Evolutionary conservation across 2,113 vertebrate species (phyloP).

Genomic region (Agelaius tricolor): DNA sequence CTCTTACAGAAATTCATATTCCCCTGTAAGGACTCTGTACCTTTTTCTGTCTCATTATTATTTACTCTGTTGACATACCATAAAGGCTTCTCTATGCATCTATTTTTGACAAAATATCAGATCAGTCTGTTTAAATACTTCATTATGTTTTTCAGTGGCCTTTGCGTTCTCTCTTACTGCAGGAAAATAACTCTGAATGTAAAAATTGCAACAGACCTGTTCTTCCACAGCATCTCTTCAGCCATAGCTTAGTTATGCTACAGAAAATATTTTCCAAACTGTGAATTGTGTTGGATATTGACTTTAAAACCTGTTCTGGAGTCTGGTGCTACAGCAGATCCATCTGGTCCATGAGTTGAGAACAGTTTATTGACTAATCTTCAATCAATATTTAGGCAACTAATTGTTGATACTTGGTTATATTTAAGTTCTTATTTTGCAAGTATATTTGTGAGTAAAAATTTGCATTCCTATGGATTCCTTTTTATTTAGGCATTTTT

Average conservation of each 20-base stretch:
- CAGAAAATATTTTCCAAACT: background rate
- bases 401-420: background rate
- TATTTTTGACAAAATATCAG: background rate
- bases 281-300: background rate
- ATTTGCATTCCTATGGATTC: background rate
- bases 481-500: background rate
- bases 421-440: background rate
- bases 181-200: background rate
- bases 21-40: too few species aligned
- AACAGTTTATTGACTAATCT: background rate
- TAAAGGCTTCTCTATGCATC: background rate
- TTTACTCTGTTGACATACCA: background rate
- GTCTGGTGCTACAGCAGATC: background rate
- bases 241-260: background rate
- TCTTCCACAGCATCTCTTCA: background rate
- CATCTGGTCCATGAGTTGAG: background rate
- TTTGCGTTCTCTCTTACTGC: background rate
- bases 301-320: background rate
- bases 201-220: background rate
- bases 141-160: background rate
- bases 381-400: background rate
- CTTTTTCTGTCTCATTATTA: background rate
- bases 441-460: background rate
- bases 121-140: background rate
- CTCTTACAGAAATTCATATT: background rate